Conservation (phyloP, 1,140 invertebrate species). For the Zaprionus nigranus region DNA sequence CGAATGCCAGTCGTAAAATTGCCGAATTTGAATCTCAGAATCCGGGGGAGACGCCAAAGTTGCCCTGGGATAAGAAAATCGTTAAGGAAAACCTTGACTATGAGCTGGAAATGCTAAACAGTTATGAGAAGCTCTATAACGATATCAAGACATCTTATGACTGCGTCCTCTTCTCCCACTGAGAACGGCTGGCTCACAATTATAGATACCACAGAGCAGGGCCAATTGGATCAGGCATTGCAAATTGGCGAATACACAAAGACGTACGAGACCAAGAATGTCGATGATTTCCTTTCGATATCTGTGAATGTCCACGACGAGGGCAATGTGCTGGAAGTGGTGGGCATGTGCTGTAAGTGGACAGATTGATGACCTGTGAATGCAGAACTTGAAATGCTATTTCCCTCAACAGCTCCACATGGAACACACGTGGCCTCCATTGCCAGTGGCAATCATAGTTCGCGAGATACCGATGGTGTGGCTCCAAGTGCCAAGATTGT, state of each 20-base stretch:
- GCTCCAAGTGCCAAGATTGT: slow-evolving; percentile 98
- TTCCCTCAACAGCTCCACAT: slow-evolving; percentile 90
- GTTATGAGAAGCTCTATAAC: slow-evolving; percentile 94
- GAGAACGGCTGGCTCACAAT: slow-evolving; percentile 88
- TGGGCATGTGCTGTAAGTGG: slow-evolving; percentile 95
- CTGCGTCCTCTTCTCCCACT: slow-evolving; percentile 95
- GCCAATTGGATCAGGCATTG: slow-evolving; percentile 90
- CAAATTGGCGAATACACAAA: slow-evolving; percentile 93
- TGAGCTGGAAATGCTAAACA: slow-evolving; percentile 92
- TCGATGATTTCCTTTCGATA: slow-evolving; percentile 95
- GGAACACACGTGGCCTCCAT: slow-evolving; percentile 99
- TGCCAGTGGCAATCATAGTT: slow-evolving; percentile 95
- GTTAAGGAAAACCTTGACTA: slow-evolving; percentile 95
- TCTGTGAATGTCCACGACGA: slow-evolving; percentile 97
- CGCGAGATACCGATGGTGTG: slow-evolving; percentile 96
- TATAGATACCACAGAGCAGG: slow-evolving; percentile 85
- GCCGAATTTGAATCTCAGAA: slow-evolving; percentile 89
- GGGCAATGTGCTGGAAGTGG: slow-evolving; percentile 96
- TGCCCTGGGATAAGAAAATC: slow-evolving; percentile 89
- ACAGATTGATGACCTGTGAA: neutral
- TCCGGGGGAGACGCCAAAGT: slow-evolving; percentile 73
- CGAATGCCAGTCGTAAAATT: slow-evolving; percentile 90
- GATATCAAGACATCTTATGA: slow-evolving; percentile 96
- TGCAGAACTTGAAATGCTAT: neutral
- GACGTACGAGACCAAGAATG: slow-evolving; percentile 91